These are phyloP conservation scores for Dasypus novemcinctus DNA, from an alignment of 2,113 vertebrate genomes.

Conservation along the genomic window DNA sequence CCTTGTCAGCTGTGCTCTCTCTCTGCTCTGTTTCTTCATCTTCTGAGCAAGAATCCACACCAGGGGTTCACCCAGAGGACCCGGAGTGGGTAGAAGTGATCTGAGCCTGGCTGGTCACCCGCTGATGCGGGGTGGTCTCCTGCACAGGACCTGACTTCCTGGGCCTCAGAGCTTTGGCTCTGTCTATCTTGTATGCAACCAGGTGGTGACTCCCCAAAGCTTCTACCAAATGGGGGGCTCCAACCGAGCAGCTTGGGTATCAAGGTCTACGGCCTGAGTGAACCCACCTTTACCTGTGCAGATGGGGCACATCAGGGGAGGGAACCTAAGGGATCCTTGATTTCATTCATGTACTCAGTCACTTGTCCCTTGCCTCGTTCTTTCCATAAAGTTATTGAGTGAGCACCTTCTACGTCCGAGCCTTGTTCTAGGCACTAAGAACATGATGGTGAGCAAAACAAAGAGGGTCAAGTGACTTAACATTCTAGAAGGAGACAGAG, in stretches of 20 bases:
- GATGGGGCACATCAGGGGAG: neutral
- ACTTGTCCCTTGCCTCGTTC: neutral
- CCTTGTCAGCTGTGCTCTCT: neutral
- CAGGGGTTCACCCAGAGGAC: neutral
- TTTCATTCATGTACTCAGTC: neutral
- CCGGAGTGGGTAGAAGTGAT: no score
- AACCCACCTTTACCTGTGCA: neutral
- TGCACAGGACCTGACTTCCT: neutral
- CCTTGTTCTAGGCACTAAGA: neutral
- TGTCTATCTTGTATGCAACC: neutral
- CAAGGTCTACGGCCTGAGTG: neutral
- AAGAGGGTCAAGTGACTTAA: neutral
- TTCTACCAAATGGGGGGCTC: no score
- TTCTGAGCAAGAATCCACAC: neutral
- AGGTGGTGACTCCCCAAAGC: neutral
- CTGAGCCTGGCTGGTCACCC: neutral
- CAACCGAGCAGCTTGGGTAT: accelerated
- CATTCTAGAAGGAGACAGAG: neutral
- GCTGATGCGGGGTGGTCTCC: neutral
- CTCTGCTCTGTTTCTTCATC: neutral
- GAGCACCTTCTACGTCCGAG: accelerated
- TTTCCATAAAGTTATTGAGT: neutral
- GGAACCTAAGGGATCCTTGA: neutral
- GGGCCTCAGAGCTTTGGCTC: neutral
- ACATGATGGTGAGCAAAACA: accelerated